Evolutionary conservation across 1,140 invertebrate genomes (phyloP).

Genomic region (Cotesia typhae): DNA sequence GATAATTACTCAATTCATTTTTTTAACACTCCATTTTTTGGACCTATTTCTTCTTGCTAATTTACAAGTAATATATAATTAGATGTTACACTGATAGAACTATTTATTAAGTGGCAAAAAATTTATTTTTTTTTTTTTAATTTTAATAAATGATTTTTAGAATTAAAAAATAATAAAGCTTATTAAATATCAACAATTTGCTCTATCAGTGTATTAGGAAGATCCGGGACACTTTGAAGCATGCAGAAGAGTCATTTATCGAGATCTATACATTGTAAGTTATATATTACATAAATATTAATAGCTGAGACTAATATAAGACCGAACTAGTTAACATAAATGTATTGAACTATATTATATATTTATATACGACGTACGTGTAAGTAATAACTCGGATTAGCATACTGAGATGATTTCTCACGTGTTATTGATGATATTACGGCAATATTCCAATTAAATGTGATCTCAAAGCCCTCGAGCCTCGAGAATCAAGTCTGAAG

Average conservation of each 20-base stretch:
- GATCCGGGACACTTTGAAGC: slow-evolving; percentile 5
- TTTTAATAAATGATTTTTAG: too few relatives aligned
- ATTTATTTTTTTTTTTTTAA: too few relatives aligned
- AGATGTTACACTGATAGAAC: too few relatives aligned
- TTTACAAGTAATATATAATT: too few relatives aligned
- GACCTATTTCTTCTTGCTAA: too few relatives aligned
- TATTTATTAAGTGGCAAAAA: too few relatives aligned
- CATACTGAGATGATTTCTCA: slow-evolving; percentile 23
- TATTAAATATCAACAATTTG: too few relatives aligned
- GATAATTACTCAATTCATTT: too few relatives aligned
- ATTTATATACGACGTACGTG: background rate
- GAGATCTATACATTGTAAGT: background rate
- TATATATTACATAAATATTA: slow-evolving; percentile 19
- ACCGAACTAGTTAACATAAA: slow-evolving; percentile 17
- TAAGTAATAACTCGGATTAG: slow-evolving; percentile 1
- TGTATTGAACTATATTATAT: background rate
- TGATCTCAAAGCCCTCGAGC: slow-evolving; percentile 16
- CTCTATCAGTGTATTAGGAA: background rate
- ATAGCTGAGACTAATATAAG: background rate
- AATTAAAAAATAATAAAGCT: too few relatives aligned
- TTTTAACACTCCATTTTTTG: too few relatives aligned
- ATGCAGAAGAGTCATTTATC: background rate
- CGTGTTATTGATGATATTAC: slow-evolving; percentile 13
- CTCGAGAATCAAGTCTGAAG: too few relatives aligned
- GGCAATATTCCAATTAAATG: slow-evolving; percentile 10